These are phyloP conservation scores for Chloebia gouldiae DNA, from an alignment of 2,113 vertebrate species.

Conservation along the genomic window DNA sequence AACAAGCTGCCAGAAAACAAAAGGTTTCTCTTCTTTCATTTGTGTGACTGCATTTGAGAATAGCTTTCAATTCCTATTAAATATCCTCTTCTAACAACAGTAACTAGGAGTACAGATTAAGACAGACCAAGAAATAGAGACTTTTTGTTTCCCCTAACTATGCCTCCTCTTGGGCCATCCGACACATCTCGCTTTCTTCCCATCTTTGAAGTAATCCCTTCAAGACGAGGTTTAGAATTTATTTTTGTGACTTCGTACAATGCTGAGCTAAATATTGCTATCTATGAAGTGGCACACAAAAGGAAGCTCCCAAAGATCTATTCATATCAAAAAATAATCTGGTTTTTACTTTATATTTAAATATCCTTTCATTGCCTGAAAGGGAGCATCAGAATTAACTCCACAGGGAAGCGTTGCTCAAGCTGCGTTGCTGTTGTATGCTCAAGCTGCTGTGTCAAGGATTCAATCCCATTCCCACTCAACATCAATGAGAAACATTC, in stretches of 20 bases:
- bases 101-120: not conserved
- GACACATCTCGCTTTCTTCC: not conserved
- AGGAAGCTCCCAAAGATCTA: not conserved
- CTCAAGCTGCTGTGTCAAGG: not conserved
- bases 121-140: not conserved
- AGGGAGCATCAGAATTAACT: constrained; percentile 29
- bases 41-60: not conserved
- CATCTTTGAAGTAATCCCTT: not conserved
- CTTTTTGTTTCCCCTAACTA: not conserved
- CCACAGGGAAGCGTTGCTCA: not conserved
- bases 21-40: not conserved
- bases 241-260: not conserved
- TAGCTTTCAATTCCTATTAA: not conserved
- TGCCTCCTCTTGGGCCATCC: not conserved
- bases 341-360: constrained; percentile 18
- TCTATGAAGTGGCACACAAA: not conserved
- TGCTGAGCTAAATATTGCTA: not conserved
- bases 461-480: not conserved
- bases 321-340: not conserved
- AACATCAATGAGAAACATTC: not conserved
- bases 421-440: not conserved
- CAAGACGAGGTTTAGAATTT: not conserved
- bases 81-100: not conserved
- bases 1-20: not conserved
- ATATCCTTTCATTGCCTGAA: not conserved